Conservation (phyloP, 2,888 invertebrate species). For the Ectropis crepuscularia region DNA sequence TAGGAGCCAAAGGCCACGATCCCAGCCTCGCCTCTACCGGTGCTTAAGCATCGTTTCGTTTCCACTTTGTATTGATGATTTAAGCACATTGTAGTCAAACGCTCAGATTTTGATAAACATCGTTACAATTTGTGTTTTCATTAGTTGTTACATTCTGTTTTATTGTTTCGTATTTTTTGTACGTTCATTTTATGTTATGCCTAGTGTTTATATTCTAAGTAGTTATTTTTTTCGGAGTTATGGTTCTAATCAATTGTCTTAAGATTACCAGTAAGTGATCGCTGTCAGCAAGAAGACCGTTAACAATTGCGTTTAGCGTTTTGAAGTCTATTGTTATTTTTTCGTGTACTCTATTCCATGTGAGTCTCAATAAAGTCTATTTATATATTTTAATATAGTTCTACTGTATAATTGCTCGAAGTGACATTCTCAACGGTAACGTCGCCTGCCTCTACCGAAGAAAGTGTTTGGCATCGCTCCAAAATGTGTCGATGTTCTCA, state of each 20-base stretch:
- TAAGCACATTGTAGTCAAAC: slow-evolving; percentile 32
- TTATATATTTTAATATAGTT: not conserved
- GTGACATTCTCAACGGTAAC: slow-evolving; percentile 56
- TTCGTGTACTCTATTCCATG: not conserved
- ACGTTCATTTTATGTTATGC: not conserved
- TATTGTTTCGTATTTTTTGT: not conserved
- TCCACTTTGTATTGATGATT: slow-evolving; percentile 43
- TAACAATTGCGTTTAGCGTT: too few relatives aligned
- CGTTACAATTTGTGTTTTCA: slow-evolving; percentile 37
- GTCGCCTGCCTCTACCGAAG: slow-evolving; percentile 48
- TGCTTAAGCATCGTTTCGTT: slow-evolving; percentile 47
- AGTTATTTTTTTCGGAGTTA: too few relatives aligned
- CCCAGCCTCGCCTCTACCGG: slow-evolving; percentile 56
- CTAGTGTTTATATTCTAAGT: too few relatives aligned
- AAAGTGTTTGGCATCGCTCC: slow-evolving; percentile 71
- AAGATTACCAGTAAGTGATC: too few relatives aligned
- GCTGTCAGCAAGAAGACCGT: too few relatives aligned
- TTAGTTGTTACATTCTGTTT: not conserved
- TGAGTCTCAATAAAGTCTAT: too few relatives aligned
- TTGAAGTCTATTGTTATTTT: not conserved
- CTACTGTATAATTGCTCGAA: slow-evolving; percentile 40
- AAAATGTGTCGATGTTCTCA: slow-evolving; percentile 69
- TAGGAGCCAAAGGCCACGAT: slow-evolving; percentile 66
- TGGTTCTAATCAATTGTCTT: too few relatives aligned
- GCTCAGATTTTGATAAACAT: slow-evolving; percentile 42